Conservation (phyloP, 2,888 invertebrate genomes). For the Eilema depressum region DNA sequence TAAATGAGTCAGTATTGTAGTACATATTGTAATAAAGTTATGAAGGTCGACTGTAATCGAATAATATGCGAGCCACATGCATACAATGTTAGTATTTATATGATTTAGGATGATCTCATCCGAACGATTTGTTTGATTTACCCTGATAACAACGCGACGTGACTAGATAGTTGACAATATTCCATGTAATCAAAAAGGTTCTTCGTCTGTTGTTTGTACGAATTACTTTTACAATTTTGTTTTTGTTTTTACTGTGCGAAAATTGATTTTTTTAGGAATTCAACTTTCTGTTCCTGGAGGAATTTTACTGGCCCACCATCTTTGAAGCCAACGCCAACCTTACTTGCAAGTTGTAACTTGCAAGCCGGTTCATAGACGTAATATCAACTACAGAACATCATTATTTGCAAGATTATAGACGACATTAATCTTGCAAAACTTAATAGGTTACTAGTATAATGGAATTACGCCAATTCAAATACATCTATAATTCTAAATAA, state of each 20-base stretch:
- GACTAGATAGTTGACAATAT: neutral
- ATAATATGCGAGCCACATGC: slow-evolving; percentile 35
- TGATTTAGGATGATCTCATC: slow-evolving; percentile 45
- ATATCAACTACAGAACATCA: too few species aligned
- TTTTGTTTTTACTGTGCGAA: too few species aligned
- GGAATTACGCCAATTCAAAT: too few species aligned
- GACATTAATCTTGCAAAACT: neutral
- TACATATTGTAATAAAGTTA: slow-evolving; percentile 37
- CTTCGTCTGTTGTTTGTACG: neutral
- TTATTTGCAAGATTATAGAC: too few species aligned
- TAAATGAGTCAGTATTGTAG: slow-evolving; percentile 37
- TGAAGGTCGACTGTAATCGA: slow-evolving; percentile 43
- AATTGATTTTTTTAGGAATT: too few species aligned
- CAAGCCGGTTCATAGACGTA: neutral
- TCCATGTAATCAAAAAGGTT: slow-evolving; percentile 14
- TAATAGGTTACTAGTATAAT: neutral
- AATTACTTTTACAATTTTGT: neutral
- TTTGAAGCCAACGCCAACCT: neutral
- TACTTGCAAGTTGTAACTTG: neutral
- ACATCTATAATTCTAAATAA: too few species aligned
- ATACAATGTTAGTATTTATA: slow-evolving; percentile 38
- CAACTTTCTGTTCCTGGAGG: too few species aligned
- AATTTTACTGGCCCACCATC: too few species aligned
- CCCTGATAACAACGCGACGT: slow-evolving; percentile 25
- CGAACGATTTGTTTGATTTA: slow-evolving; percentile 42